Evolutionary conservation across 2,888 invertebrate species (phyloP).

Genomic region (Beris chalybata): DNA sequence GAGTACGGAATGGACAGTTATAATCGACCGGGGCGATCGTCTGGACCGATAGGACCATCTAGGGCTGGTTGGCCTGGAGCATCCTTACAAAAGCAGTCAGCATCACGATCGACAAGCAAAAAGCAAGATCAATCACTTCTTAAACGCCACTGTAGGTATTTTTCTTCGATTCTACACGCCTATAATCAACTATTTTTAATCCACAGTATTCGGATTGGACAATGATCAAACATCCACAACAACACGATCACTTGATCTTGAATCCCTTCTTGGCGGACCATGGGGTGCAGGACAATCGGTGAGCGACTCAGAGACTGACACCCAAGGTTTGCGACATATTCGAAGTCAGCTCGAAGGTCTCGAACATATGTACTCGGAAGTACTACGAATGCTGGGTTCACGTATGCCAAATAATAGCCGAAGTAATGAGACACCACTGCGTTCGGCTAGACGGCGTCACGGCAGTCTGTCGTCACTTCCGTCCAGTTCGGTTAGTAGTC

Average conservation of each 20-base stretch:
- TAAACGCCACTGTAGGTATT: constrained; percentile 42
- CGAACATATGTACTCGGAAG: constrained; percentile 77
- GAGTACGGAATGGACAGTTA: constrained; percentile 60
- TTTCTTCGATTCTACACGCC: not conserved
- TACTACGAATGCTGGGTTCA: constrained; percentile 59
- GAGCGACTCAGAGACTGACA: constrained; percentile 75
- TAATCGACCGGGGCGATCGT: constrained; percentile 51
- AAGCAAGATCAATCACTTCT: constrained; percentile 42
- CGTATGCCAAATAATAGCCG: constrained; percentile 44
- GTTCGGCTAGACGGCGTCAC: constrained; percentile 63
- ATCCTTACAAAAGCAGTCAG: constrained; percentile 40
- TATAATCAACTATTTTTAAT: constrained; percentile 2
- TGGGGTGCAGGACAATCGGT: constrained; percentile 53
- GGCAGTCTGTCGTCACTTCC: constrained; percentile 83
- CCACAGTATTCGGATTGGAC: constrained; percentile 69
- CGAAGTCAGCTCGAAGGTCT: constrained; percentile 78
- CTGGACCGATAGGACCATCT: constrained; percentile 47
- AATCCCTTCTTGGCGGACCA: constrained; percentile 75
- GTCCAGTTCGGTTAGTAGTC: constrained; percentile 78
- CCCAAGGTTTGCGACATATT: constrained; percentile 76
- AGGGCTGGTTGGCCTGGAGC: constrained; percentile 43
- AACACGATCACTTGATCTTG: constrained; percentile 73
- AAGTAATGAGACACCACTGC: constrained; percentile 36
- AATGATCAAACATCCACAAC: constrained; percentile 79
- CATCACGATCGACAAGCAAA: constrained; percentile 37